Conservation (phyloP, 2,888 invertebrate species). For the Ctenicera cuprea region DNA sequence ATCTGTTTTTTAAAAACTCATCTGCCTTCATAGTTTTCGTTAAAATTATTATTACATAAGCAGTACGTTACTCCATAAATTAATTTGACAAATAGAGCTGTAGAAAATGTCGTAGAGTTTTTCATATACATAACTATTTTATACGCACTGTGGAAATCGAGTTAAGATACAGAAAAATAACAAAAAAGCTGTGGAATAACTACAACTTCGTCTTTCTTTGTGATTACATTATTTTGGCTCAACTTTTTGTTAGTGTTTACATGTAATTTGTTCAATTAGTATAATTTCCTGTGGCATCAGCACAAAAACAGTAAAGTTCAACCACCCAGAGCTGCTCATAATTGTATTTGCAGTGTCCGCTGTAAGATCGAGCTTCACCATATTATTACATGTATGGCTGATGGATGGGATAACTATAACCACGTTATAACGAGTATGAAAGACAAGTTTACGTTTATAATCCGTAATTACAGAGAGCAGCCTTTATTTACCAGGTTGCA, state of each 20-base stretch:
- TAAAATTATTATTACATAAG: too few relatives aligned
- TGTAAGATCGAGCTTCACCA: slow-evolving; percentile 25
- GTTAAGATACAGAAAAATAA: not conserved
- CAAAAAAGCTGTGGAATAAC: too few relatives aligned
- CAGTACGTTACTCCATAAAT: too few relatives aligned
- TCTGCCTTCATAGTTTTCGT: not conserved
- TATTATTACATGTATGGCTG: slow-evolving; percentile 33
- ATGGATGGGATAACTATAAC: slow-evolving; percentile 38
- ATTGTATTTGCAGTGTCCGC: slow-evolving; percentile 13
- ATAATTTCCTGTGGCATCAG: slow-evolving; percentile 49
- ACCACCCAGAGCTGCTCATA: slow-evolving; percentile 30
- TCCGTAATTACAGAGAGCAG: slow-evolving; percentile 39
- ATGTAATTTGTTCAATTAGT: slow-evolving; percentile 47
- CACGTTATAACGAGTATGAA: slow-evolving; percentile 32
- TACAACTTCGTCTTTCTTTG: not conserved
- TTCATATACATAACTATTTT: too few relatives aligned
- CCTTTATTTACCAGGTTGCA: slow-evolving; percentile 43
- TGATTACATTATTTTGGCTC: not conserved
- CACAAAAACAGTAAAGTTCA: slow-evolving; percentile 46
- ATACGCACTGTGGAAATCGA: too few relatives aligned
- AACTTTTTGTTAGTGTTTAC: slow-evolving; percentile 21
- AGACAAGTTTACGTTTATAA: slow-evolving; percentile 38
- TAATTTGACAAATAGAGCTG: too few relatives aligned
- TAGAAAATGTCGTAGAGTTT: too few relatives aligned
- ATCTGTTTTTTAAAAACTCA: not conserved